Evolutionary conservation across 2,113 vertebrate species (phyloP).

Genomic region (Myotis yumanensis): DNA sequence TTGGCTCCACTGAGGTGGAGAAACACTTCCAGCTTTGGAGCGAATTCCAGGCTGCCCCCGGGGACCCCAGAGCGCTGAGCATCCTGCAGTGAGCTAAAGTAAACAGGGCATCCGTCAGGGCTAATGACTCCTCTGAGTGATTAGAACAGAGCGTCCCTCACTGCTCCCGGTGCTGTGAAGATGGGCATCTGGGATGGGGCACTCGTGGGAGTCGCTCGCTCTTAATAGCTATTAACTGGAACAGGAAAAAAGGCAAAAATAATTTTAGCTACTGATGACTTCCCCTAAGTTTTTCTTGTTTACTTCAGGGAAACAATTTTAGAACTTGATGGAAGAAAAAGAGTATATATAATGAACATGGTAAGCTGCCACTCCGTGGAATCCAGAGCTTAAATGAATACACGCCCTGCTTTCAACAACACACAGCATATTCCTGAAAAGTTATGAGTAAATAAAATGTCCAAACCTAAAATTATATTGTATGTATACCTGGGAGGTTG

Average conservation of each 20-base stretch:
- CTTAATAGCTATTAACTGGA: background rate
- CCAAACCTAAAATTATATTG: background rate
- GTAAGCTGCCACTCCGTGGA: background rate
- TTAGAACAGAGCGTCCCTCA: background rate
- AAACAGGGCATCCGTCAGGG: background rate
- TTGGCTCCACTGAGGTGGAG: background rate
- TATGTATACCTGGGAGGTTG: background rate
- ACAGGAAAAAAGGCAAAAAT: conserved; percentile 25
- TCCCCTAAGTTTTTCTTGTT: conserved; percentile 58
- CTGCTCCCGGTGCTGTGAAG: background rate
- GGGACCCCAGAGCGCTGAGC: background rate
- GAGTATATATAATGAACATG: background rate
- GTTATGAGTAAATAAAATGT: background rate
- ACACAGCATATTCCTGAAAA: background rate
- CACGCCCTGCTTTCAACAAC: background rate
- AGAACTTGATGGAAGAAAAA: background rate
- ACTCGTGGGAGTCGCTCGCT: background rate
- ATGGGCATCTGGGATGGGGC: background rate
- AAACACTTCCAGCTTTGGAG: background rate
- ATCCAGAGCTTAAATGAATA: background rate
- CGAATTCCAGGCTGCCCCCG: background rate
- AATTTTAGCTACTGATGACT: conserved; percentile 35
- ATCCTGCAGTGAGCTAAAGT: background rate
- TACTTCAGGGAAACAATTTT: conserved; percentile 47
- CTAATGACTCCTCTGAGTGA: background rate